Percentiles rank a stretch among this genome's conserved stretches.
Evolutionary conservation across 2,113 vertebrate species (phyloP).

Genomic region (Edolisoma coerulescens): DNA sequence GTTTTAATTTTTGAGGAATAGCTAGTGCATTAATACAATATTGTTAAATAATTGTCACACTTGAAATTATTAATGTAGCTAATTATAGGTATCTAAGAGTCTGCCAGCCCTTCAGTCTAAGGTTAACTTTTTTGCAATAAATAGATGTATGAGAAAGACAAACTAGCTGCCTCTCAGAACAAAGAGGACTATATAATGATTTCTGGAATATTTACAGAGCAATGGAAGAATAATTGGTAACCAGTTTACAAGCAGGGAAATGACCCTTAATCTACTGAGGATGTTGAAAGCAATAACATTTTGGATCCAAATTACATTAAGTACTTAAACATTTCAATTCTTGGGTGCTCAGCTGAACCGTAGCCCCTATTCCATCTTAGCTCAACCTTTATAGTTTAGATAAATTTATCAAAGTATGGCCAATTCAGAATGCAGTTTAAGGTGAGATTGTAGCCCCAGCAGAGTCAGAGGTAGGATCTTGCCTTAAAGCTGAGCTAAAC

Average conservation of each 20-base stretch:
- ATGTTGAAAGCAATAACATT: background rate
- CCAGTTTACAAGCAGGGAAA: background rate
- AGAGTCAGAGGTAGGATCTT: background rate
- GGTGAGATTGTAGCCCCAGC: background rate
- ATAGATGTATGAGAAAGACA: background rate
- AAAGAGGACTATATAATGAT: background rate
- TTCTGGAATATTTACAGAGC: background rate
- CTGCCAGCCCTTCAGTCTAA: background rate
- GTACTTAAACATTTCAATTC: background rate
- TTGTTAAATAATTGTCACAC: background rate
- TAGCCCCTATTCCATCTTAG: background rate
- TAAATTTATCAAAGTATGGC: background rate
- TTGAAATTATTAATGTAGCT: background rate
- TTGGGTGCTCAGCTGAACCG: background rate
- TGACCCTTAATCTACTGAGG: background rate
- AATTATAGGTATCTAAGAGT: background rate
- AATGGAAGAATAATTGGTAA: background rate
- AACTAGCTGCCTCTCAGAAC: background rate
- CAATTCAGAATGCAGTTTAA: background rate
- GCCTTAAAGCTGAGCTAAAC: background rate
- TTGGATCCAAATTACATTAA: background rate
- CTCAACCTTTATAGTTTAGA: background rate
- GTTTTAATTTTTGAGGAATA: background rate
- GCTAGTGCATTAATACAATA: background rate
- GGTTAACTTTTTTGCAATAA: background rate